A percentile compares a stretch with the other conserved stretches of the same genome.
Conservation (phyloP, 2,888 invertebrate genomes). For the Amiota communis region DNA sequence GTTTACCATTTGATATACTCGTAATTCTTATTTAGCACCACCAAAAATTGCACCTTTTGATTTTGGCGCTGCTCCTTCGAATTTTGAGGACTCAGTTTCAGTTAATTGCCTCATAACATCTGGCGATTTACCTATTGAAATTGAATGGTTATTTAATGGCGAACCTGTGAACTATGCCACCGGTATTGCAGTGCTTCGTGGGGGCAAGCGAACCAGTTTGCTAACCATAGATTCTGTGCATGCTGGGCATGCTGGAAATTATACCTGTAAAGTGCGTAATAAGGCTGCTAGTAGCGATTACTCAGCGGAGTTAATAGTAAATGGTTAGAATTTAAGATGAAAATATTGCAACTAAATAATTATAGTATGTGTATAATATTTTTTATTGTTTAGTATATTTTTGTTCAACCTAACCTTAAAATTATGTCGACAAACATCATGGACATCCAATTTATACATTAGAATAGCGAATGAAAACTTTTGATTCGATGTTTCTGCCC, state of each 20-base stretch:
- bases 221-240: conserved; percentile 80
- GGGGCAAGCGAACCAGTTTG: conserved; percentile 78
- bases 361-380: background rate
- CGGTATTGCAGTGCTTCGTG: conserved; percentile 76
- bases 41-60: conserved; percentile 82
- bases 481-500: background rate
- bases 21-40: conserved; percentile 75
- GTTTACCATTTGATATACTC: background rate
- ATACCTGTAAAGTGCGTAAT: conserved; percentile 84
- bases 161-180: conserved; percentile 71
- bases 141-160: conserved; percentile 80
- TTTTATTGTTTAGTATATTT: background rate
- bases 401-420: background rate
- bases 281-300: conserved; percentile 79
- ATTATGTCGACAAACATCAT: background rate
- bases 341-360: background rate
- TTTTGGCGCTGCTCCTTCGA: conserved; percentile 79
- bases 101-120: conserved; percentile 82
- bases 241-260: conserved; percentile 82
- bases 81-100: conserved; percentile 79
- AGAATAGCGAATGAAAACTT: background rate
- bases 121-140: conserved; percentile 80
- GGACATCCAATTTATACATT: background rate
- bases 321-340: conserved; percentile 73
- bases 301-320: conserved; percentile 80